Conservation (phyloP, 30 jellyfish, hydroid and myxozoan genomes). For the Mastigias papua region DNA sequence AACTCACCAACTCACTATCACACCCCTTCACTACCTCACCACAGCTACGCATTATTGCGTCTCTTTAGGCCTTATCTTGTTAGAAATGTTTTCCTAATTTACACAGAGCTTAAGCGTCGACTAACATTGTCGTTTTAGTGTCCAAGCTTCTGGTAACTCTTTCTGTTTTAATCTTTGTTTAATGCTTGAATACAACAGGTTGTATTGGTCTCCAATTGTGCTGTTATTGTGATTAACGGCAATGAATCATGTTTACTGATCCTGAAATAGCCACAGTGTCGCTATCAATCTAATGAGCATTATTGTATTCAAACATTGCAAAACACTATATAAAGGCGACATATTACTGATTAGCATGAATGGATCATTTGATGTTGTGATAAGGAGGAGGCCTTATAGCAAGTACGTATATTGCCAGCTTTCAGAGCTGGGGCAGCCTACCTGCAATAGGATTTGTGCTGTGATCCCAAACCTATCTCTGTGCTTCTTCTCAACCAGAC, state of each 20-base stretch:
- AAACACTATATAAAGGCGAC: neutral
- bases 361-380: neutral
- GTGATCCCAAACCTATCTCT: neutral
- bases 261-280: neutral
- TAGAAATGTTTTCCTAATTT: too few species aligned
- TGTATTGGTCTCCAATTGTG: neutral
- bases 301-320: neutral
- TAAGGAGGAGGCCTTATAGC: neutral
- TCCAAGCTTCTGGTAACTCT: neutral
- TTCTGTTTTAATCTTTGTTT: neutral
- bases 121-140: neutral
- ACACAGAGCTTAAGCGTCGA: too few species aligned
- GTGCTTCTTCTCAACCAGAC: too few species aligned
- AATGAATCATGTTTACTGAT: neutral
- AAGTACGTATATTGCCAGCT: too few species aligned
- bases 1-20: too few species aligned
- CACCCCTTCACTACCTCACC: too few species aligned
- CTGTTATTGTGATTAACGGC: neutral
- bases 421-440: neutral
- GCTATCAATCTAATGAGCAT: neutral
- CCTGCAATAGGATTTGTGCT: neutral
- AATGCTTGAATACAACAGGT: neutral
- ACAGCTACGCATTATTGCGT: too few species aligned
- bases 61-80: too few species aligned
- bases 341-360: neutral